Evolutionary conservation across 2,113 vertebrate genomes (phyloP).

Genomic region (Falco punctatus): DNA sequence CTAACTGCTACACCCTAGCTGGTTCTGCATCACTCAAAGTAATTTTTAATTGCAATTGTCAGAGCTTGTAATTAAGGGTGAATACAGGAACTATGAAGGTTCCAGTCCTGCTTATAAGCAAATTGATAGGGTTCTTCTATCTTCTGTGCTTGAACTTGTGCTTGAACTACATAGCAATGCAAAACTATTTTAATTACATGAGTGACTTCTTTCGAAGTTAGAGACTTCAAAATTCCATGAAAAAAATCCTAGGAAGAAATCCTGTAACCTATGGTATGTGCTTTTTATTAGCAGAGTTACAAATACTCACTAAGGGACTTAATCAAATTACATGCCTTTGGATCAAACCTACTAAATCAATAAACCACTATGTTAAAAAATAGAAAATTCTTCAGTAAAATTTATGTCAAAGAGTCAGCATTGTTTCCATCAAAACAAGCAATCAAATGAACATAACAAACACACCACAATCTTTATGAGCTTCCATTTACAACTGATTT

Average conservation of each 20-base stretch:
- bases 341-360: slow-evolving; percentile 15
- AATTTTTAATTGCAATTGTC: background rate
- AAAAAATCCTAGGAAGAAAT: background rate
- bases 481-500: slow-evolving; percentile 40
- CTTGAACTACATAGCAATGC: background rate
- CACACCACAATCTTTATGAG: slow-evolving; percentile 6
- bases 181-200: background rate
- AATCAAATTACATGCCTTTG: background rate
- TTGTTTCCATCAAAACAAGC: slow-evolving; percentile 15
- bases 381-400: slow-evolving; percentile 1
- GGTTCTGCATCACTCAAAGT: background rate
- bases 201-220: background rate
- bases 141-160: background rate
- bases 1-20: background rate
- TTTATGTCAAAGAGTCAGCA: background rate
- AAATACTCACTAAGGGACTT: background rate
- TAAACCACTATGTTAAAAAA: slow-evolving; percentile 24
- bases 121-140: background rate
- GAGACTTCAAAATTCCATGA: background rate
- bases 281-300: background rate
- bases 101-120: background rate
- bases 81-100: background rate
- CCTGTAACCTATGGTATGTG: background rate
- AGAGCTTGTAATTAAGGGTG: background rate
- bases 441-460: background rate